Conservation (phyloP, 53 echinoderm and acorn worm genomes). For the Temnopleurus reevesii region DNA sequence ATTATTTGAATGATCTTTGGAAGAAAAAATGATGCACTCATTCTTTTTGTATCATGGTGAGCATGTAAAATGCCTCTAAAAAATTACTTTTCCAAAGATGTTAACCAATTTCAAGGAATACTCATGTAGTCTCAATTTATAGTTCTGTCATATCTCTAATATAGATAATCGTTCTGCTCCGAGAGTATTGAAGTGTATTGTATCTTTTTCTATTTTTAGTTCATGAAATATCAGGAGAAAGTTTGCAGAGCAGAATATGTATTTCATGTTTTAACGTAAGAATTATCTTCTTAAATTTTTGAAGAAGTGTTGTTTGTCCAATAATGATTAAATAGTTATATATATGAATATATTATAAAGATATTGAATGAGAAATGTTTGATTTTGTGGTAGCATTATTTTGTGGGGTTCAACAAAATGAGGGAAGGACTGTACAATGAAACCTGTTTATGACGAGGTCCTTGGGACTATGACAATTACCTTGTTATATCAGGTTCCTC, state of each 20-base stretch:
- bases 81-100: too few relatives aligned
- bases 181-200: neutral
- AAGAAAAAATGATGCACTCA: too few relatives aligned
- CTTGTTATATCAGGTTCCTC: neutral
- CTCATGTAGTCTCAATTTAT: neutral
- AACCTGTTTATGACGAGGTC: neutral
- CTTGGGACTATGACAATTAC: too few relatives aligned
- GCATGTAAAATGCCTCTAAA: too few relatives aligned
- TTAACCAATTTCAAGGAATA: too few relatives aligned
- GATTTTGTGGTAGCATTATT: neutral
- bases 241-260: too few relatives aligned
- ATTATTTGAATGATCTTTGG: too few relatives aligned
- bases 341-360: slow-evolving; percentile 7
- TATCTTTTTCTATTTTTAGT: neutral
- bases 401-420: neutral
- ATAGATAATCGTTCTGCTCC: neutral
- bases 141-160: neutral
- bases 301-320: neutral
- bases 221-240: neutral
- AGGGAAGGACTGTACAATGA: neutral
- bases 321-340: slow-evolving; percentile 21
- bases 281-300: neutral
- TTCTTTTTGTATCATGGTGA: too few relatives aligned
- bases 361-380: neutral
- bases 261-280: too few relatives aligned